These are phyloP conservation scores for Entomyzon cyanotis DNA, from an alignment of 2,113 vertebrate genomes.

Conservation along the genomic window DNA sequence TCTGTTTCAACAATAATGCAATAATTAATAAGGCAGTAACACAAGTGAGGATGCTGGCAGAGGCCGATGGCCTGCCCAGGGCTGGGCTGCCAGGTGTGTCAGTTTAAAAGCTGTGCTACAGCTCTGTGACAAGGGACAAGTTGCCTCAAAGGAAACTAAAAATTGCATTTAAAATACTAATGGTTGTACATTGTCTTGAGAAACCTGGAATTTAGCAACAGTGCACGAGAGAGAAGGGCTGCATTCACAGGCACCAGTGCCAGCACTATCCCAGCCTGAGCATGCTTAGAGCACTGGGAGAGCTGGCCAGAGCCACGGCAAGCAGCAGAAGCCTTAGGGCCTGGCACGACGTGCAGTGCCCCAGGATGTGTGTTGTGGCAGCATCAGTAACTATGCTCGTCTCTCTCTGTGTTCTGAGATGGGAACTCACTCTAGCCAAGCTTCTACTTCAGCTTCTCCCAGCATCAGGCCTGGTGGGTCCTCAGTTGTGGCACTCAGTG, in stretches of 20 bases:
- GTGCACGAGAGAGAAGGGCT: neutral
- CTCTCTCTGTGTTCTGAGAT: neutral
- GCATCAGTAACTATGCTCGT: neutral
- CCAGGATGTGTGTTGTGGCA: neutral
- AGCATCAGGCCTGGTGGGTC: neutral
- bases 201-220: neutral
- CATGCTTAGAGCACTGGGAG: fast-evolving
- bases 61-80: neutral
- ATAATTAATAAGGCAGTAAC: neutral
- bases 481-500: fast-evolving
- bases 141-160: neutral
- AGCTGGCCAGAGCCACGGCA: fast-evolving
- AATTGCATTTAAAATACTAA: neutral
- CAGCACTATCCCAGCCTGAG: neutral
- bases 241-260: neutral
- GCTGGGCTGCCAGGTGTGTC: fast-evolving
- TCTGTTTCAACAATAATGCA: neutral
- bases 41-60: fast-evolving
- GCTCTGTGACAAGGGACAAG: neutral
- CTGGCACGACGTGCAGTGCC: fast-evolving
- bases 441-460: neutral
- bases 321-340: fast-evolving
- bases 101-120: neutral
- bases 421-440: neutral
- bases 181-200: neutral